These are phyloP conservation scores for Pseudopipra pipra DNA, from an alignment of 2,113 vertebrate genomes.

Conservation along the genomic window DNA sequence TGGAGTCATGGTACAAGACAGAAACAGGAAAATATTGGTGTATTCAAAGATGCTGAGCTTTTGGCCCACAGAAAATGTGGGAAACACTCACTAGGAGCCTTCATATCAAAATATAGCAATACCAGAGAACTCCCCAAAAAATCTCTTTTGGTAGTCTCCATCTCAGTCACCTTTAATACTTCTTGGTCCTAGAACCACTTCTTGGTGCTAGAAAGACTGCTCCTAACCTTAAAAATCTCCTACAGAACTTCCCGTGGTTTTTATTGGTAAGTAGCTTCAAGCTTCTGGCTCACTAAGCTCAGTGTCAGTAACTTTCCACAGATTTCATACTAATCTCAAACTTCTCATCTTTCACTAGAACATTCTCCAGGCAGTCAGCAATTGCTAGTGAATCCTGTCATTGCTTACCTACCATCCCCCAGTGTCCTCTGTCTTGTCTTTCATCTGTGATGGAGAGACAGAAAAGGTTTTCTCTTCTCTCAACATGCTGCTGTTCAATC, in stretches of 20 bases:
- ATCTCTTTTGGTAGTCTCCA: background rate
- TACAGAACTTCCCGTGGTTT: background rate
- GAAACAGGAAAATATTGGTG: background rate
- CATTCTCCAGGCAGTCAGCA: background rate
- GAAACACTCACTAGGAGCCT: background rate
- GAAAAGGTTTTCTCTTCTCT: background rate
- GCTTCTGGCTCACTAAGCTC: background rate
- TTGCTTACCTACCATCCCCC: background rate
- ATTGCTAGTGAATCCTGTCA: background rate
- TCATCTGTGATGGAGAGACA: accelerated
- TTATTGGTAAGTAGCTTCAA: background rate
- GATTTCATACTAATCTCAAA: background rate
- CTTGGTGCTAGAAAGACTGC: background rate
- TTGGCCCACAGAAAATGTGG: background rate
- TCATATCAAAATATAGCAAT: background rate
- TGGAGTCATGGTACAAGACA: background rate
- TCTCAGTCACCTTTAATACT: background rate
- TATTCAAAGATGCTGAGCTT: background rate
- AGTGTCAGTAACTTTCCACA: background rate
- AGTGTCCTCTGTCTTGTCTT: background rate
- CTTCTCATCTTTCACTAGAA: background rate
- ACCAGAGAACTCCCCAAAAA: background rate
- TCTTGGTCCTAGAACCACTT: background rate
- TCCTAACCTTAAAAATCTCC: background rate
- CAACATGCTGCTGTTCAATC: background rate